Evolutionary conservation across 2,797 vertebrate species (phyloP).

Genomic region (Epinephelus coioides): DNA sequence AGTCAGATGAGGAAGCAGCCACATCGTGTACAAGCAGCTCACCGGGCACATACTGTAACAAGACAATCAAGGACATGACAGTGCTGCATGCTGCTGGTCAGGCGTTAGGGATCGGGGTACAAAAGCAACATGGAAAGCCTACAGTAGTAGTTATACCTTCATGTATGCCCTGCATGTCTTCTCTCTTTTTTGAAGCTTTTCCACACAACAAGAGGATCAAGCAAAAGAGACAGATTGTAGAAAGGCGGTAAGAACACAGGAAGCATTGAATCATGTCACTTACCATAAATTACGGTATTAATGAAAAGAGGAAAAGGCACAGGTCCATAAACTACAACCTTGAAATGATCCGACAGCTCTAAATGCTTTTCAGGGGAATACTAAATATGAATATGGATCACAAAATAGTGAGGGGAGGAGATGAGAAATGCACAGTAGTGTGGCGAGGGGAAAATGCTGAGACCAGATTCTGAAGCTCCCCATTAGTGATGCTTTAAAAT

Average conservation of each 20-base stretch:
- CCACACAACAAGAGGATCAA: conserved; percentile 75
- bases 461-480: conserved; percentile 68
- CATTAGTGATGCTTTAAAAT: conserved; percentile 78
- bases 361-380: conserved; percentile 47
- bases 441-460: conserved; percentile 62
- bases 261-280: conserved; percentile 72
- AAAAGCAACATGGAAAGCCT: conserved; percentile 84
- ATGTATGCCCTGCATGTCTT: conserved; percentile 99
- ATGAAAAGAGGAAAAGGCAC: conserved; percentile 56
- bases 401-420: conserved; percentile 47
- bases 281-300: conserved; percentile 66
- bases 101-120: conserved; percentile 81
- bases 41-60: conserved; percentile 63
- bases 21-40: conserved; percentile 60
- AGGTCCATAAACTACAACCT: conserved; percentile 56
- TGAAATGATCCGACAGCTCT: conserved; percentile 52
- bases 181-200: conserved; percentile 99
- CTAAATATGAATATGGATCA: conserved; percentile 71
- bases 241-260: conserved; percentile 69
- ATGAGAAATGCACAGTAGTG: conserved; percentile 55
- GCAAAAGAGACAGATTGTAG: conserved; percentile 74
- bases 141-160: conserved; percentile 91
- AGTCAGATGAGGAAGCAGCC: conserved; percentile 65
- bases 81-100: conserved; percentile 86
- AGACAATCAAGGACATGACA: conserved; percentile 72